phyloP scores from a whole-genome alignment of 1,140 invertebrate species.

The Cotesia glomerata region DNA sequence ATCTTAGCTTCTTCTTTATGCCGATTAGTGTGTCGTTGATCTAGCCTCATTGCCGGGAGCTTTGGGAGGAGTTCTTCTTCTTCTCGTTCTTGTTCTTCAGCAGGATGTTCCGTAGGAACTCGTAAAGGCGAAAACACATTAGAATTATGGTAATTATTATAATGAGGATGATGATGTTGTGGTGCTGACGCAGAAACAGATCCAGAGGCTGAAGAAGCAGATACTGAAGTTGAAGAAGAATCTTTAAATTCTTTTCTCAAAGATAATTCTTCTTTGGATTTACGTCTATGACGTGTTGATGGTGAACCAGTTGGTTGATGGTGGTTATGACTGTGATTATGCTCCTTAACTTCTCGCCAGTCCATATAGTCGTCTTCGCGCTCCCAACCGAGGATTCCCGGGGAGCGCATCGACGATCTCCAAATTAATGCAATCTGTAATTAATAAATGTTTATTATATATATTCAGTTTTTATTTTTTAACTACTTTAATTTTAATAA shows the following conservation, averaged over 20 bases:
- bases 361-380: conserved; percentile 62
- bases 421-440: conserved; percentile 60
- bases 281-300: conserved; percentile 41
- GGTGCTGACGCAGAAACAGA: not conserved
- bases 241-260: conserved; percentile 11
- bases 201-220: not conserved
- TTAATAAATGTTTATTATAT: not conserved
- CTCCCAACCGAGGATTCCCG: conserved; percentile 60
- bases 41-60: conserved; percentile 33
- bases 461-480: no score
- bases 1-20: conserved; percentile 26
- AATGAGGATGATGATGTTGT: conserved; percentile 32
- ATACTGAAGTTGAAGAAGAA: not conserved
- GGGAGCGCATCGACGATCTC: conserved; percentile 61
- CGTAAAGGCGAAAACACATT: conserved; percentile 20
- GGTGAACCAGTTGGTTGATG: conserved; percentile 13
- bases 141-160: conserved; percentile 33
- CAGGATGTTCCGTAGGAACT: conserved; percentile 12
- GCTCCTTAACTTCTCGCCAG: conserved; percentile 49
- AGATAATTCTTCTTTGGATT: conserved; percentile 47
- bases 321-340: conserved; percentile 29
- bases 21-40: conserved; percentile 11
- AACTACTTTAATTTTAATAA: no score
- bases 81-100: conserved; percentile 29
- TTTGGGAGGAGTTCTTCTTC: conserved; percentile 37